Base-by-base conservation (phyloP, 1,140 invertebrate species). In the Lerema accius region DNA sequence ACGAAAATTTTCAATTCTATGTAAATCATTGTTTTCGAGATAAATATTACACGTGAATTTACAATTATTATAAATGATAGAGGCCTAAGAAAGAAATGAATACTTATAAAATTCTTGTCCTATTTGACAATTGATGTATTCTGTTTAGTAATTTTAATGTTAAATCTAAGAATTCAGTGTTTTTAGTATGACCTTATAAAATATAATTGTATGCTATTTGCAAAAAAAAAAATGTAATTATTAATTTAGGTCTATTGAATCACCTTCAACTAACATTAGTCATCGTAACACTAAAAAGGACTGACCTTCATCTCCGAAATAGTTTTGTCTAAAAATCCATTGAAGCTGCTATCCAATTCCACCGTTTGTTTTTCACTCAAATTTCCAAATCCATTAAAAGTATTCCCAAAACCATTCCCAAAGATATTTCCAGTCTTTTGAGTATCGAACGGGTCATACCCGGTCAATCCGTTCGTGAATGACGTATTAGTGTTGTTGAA, bases 261-360 rank as follows among this genome's bases (percentile, higher is more conserved):
- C n/a, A n/a, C n/a, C n/a, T n/a, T n/a, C n/a, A n/a, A n/a, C n/a
- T n/a, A n/a, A n/a, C n/a, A n/a, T n/a, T n/a, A n/a, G n/a, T n/a
- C n/a, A n/a, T n/a, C n/a, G n/a, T n/a, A n/a, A n/a, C n/a, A n/a
- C n/a, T n/a, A n/a, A 45, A 9, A 3, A n/a, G 11, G 42, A 82
- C 66, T 42, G 76, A 96, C 95, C 94, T 96, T 96, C 95, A 96
- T 96, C 90, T 96, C 96, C 61, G 95, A 87, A 67, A 96, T 93
- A 77, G 94, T 93, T 77, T 95, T 96, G 78, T 96, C 96, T 73
- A 96, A 84, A 59, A 96, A 92, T 49, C 95, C 94, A 67, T 96
- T 95, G 53, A 92, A 92, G 61, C 78, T 84, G 74, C 88, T 92
- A 64, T 91, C 82, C 65, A 92, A 51, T 46, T 86, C 81, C 0